phyloP scores from a whole-genome alignment of 2,113 vertebrate genomes.

The Datnioides undecimradiatus region DNA sequence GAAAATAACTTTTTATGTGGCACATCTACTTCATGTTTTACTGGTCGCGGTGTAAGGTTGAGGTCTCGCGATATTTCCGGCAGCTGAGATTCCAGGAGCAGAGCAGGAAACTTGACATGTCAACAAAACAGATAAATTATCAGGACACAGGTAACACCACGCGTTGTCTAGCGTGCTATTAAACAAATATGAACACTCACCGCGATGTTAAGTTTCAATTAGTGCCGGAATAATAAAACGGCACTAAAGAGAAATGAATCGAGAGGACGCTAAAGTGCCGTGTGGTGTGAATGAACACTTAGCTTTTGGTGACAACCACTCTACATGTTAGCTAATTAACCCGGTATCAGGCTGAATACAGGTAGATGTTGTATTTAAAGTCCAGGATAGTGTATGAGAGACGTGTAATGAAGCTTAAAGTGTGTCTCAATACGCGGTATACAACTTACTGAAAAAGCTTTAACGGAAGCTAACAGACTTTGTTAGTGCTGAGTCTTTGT shows the following conservation, averaged over 20 bases:
- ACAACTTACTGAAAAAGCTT: background rate
- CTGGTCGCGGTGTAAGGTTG: background rate
- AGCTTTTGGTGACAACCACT: slow-evolving; percentile 52
- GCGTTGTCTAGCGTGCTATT: background rate
- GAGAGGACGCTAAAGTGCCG: slow-evolving; percentile 26
- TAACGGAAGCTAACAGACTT: slow-evolving; percentile 19
- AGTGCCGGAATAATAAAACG: background rate
- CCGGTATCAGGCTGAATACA: background rate
- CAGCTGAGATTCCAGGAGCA: slow-evolving; percentile 50
- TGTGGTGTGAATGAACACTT: slow-evolving; percentile 42
- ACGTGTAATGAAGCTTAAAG: background rate
- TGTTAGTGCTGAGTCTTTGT: background rate
- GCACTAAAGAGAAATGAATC: slow-evolving; percentile 6
- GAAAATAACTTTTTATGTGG: background rate
- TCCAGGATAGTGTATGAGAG: background rate
- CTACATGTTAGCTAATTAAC: slow-evolving; percentile 32
- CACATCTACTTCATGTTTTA: slow-evolving; percentile 46
- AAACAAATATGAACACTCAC: background rate
- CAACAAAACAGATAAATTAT: slow-evolving; percentile 72
- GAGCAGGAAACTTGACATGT: slow-evolving; percentile 68
- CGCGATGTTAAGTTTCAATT: background rate
- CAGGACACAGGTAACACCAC: slow-evolving; percentile 73
- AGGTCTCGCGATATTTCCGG: slow-evolving; percentile 72
- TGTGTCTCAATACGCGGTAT: background rate
- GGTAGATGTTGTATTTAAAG: background rate